Evolutionary conservation across 2,797 vertebrate species (phyloP).

Genomic region (Muraenolepis orangiensis): DNA sequence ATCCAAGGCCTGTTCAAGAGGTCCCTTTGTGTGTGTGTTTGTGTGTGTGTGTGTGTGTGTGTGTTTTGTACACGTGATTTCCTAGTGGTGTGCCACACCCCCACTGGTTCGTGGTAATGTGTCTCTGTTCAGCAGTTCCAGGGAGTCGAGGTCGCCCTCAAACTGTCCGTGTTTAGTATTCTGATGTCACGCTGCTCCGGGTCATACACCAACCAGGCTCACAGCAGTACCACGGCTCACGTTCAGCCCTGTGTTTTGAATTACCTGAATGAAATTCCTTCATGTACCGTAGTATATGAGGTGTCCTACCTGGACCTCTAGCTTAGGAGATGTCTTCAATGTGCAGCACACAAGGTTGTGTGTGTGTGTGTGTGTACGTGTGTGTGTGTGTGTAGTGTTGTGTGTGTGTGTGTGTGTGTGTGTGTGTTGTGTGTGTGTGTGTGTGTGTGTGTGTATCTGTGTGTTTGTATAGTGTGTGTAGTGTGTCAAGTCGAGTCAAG

Average conservation of each 20-base stretch:
- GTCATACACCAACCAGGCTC: neutral
- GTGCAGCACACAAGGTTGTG: too few relatives aligned
- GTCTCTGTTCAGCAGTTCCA: neutral
- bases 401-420: conserved; percentile 16
- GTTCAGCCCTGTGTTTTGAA: neutral
- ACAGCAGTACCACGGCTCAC: neutral
- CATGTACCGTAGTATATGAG: neutral
- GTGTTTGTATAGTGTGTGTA: too few relatives aligned
- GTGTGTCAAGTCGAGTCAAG: too few relatives aligned
- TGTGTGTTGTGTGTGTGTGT: conserved; percentile 10
- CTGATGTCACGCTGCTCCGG: neutral
- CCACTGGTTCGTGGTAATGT: neutral
- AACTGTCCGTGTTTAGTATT: neutral
- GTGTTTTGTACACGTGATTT: neutral
- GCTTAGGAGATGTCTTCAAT: neutral
- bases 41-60: too few relatives aligned
- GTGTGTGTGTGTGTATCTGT: neutral
- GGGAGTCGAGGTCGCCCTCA: neutral
- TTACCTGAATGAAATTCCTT: neutral
- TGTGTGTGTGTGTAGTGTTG: too few relatives aligned
- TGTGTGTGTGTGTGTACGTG: neutral
- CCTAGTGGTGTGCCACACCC: neutral
- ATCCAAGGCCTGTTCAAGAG: neutral
- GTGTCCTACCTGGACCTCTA: neutral
- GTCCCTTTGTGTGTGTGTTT: neutral